phyloP scores from a whole-genome alignment of 1,140 invertebrate genomes.

The Ctenoplectra terminalis region DNA sequence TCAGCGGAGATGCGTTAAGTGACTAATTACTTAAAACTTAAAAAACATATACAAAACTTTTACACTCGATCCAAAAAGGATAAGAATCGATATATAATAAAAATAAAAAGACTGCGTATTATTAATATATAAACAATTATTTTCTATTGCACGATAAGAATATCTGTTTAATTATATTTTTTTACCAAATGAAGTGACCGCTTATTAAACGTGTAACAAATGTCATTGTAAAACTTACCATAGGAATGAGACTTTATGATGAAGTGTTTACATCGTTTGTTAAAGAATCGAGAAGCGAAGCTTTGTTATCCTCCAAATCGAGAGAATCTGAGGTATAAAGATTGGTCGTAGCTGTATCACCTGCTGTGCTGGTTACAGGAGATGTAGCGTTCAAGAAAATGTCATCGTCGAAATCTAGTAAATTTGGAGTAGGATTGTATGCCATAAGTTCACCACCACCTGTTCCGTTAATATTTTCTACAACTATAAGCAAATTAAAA shows the following conservation, averaged over 20 bases:
- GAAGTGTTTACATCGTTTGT: slow-evolving; percentile 57
- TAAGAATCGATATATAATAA: not conserved
- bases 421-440: slow-evolving; percentile 70
- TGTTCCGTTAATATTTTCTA: slow-evolving; percentile 63
- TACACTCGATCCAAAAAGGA: not conserved
- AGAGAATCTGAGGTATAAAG: slow-evolving; percentile 57
- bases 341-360: slow-evolving; percentile 46
- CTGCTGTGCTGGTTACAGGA: slow-evolving; percentile 44
- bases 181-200: slow-evolving; percentile 6
- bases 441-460: slow-evolving; percentile 78
- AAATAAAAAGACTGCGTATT: not conserved
- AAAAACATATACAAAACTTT: not conserved
- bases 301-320: slow-evolving; percentile 73
- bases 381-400: slow-evolving; percentile 67
- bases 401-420: slow-evolving; percentile 78
- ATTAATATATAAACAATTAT: slow-evolving; percentile 3
- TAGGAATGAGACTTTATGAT: slow-evolving; percentile 55
- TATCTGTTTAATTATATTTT: not conserved
- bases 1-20: slow-evolving; percentile 8
- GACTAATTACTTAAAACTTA: slow-evolving; percentile 14
- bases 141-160: not conserved
- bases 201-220: not conserved
- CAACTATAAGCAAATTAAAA: slow-evolving; percentile 31
- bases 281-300: slow-evolving; percentile 73
- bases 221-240: slow-evolving; percentile 45